Evolutionary conservation across 2,797 vertebrate species (phyloP).

Genomic region (Lateolabrax maculatus): DNA sequence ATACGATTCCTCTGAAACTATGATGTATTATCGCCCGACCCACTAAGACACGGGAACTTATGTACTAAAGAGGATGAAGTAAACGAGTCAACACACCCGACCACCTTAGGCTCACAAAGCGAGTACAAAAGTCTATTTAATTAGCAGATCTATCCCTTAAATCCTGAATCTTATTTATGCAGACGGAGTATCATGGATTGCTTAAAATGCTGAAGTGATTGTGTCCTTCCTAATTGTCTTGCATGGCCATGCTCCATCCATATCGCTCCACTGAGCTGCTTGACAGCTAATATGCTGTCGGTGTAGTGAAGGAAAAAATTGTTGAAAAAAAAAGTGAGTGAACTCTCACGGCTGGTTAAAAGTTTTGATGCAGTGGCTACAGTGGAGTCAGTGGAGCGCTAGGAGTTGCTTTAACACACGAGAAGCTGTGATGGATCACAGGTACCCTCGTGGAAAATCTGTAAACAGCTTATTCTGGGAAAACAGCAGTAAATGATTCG

Average conservation of each 20-base stretch:
- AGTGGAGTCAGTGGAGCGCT: not conserved
- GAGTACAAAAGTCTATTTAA: not conserved
- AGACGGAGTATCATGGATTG: not conserved
- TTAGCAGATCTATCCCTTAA: not conserved
- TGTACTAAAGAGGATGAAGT: not conserved
- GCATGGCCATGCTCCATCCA: slow-evolving; percentile 9
- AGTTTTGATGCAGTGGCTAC: slow-evolving; percentile 11
- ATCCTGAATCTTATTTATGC: not conserved
- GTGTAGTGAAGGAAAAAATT: not conserved
- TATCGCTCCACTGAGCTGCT: slow-evolving; percentile 12
- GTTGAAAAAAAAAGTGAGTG: not conserved
- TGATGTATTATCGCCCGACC: not conserved
- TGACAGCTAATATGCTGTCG: slow-evolving; percentile 13
- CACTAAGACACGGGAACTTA: not conserved
- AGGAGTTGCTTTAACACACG: not conserved
- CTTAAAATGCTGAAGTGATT: not conserved
- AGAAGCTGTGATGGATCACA: not conserved
- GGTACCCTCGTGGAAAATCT: not conserved
- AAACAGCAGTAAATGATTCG: not conserved
- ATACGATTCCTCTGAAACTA: not conserved
- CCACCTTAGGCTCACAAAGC: not conserved
- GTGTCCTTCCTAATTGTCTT: slow-evolving; percentile 15
- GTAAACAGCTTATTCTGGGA: not conserved
- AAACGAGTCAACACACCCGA: not conserved
- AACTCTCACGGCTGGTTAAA: not conserved